Percentiles rank a stretch among this genome's conserved stretches.
Conservation (phyloP, 2,888 invertebrate species). For the Latheticus oryzae region DNA sequence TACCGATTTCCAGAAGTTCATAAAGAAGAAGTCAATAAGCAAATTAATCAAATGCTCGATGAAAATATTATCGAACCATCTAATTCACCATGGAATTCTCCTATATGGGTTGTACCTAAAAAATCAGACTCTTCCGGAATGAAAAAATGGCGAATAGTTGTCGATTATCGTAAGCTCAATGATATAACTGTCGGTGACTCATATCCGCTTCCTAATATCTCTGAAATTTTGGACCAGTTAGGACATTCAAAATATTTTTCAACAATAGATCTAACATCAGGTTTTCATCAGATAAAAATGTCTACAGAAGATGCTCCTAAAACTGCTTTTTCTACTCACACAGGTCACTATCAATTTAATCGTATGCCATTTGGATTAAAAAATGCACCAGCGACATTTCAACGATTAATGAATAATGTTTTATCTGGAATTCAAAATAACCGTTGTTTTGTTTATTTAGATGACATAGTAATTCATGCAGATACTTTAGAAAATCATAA, state of each 20-base stretch:
- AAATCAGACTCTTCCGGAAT: constrained; percentile 52
- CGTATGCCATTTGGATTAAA: constrained; percentile 61
- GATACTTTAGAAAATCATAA: constrained; percentile 49
- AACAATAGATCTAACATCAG: constrained; percentile 59
- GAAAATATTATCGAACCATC: constrained; percentile 48
- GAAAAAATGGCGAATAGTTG: constrained; percentile 55
- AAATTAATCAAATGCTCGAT: not conserved
- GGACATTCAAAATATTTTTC: constrained; percentile 59
- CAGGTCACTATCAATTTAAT: constrained; percentile 58
- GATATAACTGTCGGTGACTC: constrained; percentile 57
- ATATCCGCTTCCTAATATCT: constrained; percentile 59
- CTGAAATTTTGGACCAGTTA: constrained; percentile 59
- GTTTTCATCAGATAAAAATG: constrained; percentile 60
- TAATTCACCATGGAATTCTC: constrained; percentile 48
- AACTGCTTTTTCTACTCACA: constrained; percentile 58
- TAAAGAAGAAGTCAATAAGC: not conserved
- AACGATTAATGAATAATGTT: constrained; percentile 54
- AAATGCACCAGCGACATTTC: constrained; percentile 60
- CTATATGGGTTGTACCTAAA: constrained; percentile 54
- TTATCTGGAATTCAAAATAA: constrained; percentile 50
- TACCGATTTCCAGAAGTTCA: not conserved
- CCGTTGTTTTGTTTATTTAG: constrained; percentile 57
- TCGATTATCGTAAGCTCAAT: constrained; percentile 61
- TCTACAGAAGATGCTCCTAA: constrained; percentile 52
- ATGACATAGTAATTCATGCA: constrained; percentile 57